Evolutionary conservation across 2,113 vertebrate species (phyloP), one percentile per base, ranked within the genome.

Genomic region (Lamprologus callipterus): DNA sequence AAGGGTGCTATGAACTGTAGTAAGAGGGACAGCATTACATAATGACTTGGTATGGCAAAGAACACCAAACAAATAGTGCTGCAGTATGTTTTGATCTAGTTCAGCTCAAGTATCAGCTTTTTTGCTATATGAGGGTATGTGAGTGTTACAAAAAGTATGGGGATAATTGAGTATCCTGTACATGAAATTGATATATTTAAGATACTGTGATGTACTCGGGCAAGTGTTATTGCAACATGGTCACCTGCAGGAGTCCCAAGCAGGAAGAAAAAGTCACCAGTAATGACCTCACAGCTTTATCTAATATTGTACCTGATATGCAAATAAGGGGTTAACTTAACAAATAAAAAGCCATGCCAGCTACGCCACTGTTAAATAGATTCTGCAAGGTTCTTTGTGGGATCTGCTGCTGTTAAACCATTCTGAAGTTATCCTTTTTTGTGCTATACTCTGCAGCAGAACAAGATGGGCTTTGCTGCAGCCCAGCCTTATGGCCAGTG

Each of bases 401-500:
- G 7, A 49, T 78, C 26, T 31, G 26, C 73, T 51, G 45, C 73
- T n/a, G 17, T 31, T 49, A 51, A 78, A 6, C 10, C 17, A 31
- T 78, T 31, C 45, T 78, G 28, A 55, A 65, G 6, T 4, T 9
- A 6, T 19, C 13, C 16, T 55, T 68, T 65, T 51, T 42, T 84
- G n/a, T 23, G 0, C 31, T 84, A 7, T 10, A 47, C 51, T 2
- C 68, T 73, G 42, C 92, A 97, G 96, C 98, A 98, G 94, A 99
- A 96, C 96, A 98, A 99, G 95, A 96, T 99, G 82, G 96, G 97
- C 89, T 99, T 97, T 85, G 97, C 98, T 0, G 97, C 98, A 0
- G 97, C 98, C 3, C 98, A 97, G 28, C 91, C 97, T 5, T 99
- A 99, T 7, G 97, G 97, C 85, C 99, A 99, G 95, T 99, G 98